A percentile compares a stretch with the other conserved stretches of the same genome.
phyloP scores from a whole-genome alignment of 2,888 invertebrate species.

The Tanytarsus gracilentus region DNA sequence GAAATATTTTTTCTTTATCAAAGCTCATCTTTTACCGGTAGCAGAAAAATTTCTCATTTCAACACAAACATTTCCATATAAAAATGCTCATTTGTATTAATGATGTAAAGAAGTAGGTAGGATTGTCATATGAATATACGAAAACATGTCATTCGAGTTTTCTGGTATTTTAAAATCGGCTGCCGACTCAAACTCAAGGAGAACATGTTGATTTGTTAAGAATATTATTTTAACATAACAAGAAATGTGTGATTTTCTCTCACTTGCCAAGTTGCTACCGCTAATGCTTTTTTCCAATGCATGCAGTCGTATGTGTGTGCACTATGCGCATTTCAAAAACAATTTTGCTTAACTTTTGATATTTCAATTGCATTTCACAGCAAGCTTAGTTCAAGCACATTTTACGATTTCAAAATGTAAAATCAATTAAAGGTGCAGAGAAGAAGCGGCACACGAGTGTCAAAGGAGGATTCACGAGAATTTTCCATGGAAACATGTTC shows the following conservation, averaged over 20 bases:
- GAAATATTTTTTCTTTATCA: neutral
- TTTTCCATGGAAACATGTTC: no score
- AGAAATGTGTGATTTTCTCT: slow-evolving; percentile 4
- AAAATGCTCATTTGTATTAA: neutral
- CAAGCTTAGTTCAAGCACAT: no score
- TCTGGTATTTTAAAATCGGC: slow-evolving; percentile 8
- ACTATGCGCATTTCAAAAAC: no score
- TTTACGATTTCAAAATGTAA: no score
- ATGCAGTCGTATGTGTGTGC: no score
- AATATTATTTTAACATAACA: slow-evolving; percentile 9
- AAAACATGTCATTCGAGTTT: slow-evolving; percentile 11
- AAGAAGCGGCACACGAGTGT: no score
- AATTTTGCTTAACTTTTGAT: no score
- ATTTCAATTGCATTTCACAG: no score
- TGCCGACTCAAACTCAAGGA: slow-evolving; percentile 8
- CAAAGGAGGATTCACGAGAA: no score
- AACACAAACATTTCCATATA: neutral
- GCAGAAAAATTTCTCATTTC: slow-evolving; percentile 12
- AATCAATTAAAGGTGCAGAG: no score
- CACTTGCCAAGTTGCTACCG: neutral
- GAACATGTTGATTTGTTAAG: slow-evolving; percentile 3
- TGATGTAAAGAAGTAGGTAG: slow-evolving; percentile 14
- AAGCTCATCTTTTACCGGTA: neutral
- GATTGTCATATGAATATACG: neutral
- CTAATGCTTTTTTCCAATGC: no score